Base-by-base conservation (phyloP, 1,140 invertebrate species). In the Drosophila chauvacae region DNA sequence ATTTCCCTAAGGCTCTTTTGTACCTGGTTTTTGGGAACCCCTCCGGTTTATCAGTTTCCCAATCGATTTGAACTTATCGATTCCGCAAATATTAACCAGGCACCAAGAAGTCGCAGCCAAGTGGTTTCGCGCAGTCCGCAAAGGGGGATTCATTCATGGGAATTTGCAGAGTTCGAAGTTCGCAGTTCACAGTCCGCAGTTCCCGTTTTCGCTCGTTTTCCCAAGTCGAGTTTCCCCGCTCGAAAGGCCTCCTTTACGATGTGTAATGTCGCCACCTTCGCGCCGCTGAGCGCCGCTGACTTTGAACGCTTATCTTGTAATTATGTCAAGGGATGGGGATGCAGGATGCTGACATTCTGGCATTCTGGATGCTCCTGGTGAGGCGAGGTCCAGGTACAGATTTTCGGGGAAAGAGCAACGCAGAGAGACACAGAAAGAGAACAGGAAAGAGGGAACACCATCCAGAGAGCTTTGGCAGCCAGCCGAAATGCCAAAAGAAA, bases 221-320 rank as follows among this genome's bases (percentile, higher is more conserved):
- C 11, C 45, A 56, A 56, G 35, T 56, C n/a, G 20, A 23, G 30
- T 16, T 33, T 42, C 14, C 28, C 66, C 30, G 42, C 9, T 39
- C 53, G 53, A 33, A 56, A 56, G 39, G 35, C 53, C 53, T 39
- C 35, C 53, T 35, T 14, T 3, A 14, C 26, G 23, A 28, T 56
- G 51, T 64, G 71, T 75, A 75, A 75, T 41, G 14, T 45, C 56
- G 30, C 63, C 63, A 69, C 72, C 72, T 81, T 75, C 44, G 74
- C 37, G 77, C 61, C 63, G 72, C 85, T 90, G 81, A 66, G 85
- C 86, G 80, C 84, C 84, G 80, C 50, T 80, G 64, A 65, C 59
- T 69, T 55, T 48, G 33, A 73, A 76, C 83, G 81, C 72, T 90
- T 90, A 90, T 90, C 85, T 72, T 71, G 81, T 90, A 90, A 85